Base-by-base conservation (phyloP, 37 sponge, comb jelly and placozoan genomes). In the Geodia barretti region DNA sequence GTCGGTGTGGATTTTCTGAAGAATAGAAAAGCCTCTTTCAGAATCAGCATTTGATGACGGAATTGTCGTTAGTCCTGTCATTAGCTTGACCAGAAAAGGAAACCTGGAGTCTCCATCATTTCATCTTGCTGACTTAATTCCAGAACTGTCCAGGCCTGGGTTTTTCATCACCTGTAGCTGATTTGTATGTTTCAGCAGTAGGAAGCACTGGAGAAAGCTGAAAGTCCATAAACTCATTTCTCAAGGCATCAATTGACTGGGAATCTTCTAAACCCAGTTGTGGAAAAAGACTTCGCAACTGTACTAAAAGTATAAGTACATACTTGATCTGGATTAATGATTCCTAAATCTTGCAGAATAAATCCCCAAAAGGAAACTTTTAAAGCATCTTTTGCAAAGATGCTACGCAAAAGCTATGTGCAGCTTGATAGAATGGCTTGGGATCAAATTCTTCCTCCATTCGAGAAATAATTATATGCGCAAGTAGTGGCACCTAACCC, bases 351-450 rank as follows among this genome's bases (percentile, higher is more conserved):
- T 54, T 79, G 61, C 36, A 86, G 66, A 59, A 86, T 11, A 29
- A 38, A 39, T 79, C 85, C n/a, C 35, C 73, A 77, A 85, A 85
- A 30, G 85, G 78, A 41, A 85, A 85, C 41, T 85, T 77, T 14
- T 70, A 72, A 2, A 63, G 39, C 86, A 86, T 79, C 60, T 79
- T 86, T 39, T 77, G n/a, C 8, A 85, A 25, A 17, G 72, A 69
- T 30, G 68, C 64, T 0, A 83, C 60, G 30, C 47, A 83, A 28
- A 83, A 85, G 64, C 47, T 65, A 11, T 64, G 11, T 35, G 77
- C 78, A 24, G 78, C 66, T 29, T 70, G 23, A 61, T 39, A 77
- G 39, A 68, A 74, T 4, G 73, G 60, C 20, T 64, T 82, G 2
- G 41, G n/a, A 29, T 83, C 76, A 20, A 73, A 26, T 43, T 29